Conservation (phyloP, 2,113 vertebrate genomes). For the western clawed frog (Xenopus tropicalis) region DNA sequence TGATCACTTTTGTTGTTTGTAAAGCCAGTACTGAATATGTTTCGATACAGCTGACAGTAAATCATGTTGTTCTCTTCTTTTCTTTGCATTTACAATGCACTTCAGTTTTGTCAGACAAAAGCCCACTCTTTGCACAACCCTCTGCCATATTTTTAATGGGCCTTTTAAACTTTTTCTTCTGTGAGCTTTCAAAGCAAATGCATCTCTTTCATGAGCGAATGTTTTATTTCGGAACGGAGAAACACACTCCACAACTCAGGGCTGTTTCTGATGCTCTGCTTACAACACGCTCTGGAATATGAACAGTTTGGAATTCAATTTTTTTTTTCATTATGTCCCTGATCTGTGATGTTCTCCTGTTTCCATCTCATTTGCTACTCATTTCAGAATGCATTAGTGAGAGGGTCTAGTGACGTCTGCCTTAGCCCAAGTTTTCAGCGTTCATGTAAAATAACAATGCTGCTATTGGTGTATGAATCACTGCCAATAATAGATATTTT, state of each 20-base stretch:
- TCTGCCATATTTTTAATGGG: background rate
- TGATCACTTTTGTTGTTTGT: too few species aligned
- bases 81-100: slow-evolving; percentile 5
- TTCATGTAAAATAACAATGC: slow-evolving; percentile 33
- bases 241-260: slow-evolving; percentile 13
- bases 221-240: slow-evolving; percentile 5
- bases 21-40: too few species aligned
- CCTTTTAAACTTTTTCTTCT: slow-evolving; percentile 13
- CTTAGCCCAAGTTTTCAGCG: slow-evolving; percentile 20
- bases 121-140: slow-evolving; percentile 9
- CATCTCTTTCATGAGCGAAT: background rate
- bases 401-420: slow-evolving; percentile 32
- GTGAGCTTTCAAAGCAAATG: slow-evolving; percentile 26
- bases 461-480: slow-evolving; percentile 25
- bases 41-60: background rate
- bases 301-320: slow-evolving; percentile 31
- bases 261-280: slow-evolving; percentile 29
- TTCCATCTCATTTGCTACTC: slow-evolving; percentile 43
- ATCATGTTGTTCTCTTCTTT: background rate
- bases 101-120: slow-evolving; percentile 15
- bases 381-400: slow-evolving; percentile 43
- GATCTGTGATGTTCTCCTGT: slow-evolving; percentile 44
- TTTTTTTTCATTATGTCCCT: slow-evolving; percentile 39
- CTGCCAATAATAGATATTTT: slow-evolving; percentile 4
- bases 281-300: slow-evolving; percentile 25